phyloP scores from a whole-genome alignment of 2,797 vertebrate species.

The Chromobotia macracanthus region DNA sequence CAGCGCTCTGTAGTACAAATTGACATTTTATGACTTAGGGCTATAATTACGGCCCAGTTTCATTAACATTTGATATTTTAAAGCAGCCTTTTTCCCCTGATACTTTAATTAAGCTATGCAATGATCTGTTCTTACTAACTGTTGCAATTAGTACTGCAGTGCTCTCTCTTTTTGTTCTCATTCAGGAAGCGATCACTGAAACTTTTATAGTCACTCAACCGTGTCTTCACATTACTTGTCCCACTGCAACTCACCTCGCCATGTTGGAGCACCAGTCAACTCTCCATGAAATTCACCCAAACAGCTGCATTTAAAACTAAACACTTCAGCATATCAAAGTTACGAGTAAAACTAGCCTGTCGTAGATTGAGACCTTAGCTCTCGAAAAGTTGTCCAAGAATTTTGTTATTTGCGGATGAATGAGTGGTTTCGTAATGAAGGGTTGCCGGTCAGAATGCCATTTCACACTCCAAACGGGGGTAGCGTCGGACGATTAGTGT shows the following conservation, averaged over 20 bases:
- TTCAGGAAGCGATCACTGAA: not conserved
- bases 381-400: slow-evolving; percentile 37
- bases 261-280: not conserved
- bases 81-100: not conserved
- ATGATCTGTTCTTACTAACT: not conserved
- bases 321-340: not conserved
- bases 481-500: slow-evolving; percentile 56
- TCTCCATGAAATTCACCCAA: not conserved
- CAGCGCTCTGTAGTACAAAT: not conserved
- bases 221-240: not conserved
- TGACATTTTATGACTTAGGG: slow-evolving; percentile 12
- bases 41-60: not conserved
- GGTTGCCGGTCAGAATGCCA: slow-evolving; percentile 47
- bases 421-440: slow-evolving; percentile 51
- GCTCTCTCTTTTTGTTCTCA: not conserved
- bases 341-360: not conserved
- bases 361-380: slow-evolving; percentile 4
- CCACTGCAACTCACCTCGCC: not conserved
- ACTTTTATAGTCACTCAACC: not conserved
- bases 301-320: not conserved
- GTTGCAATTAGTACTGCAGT: not conserved
- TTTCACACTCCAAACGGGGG: slow-evolving; percentile 53
- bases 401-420: slow-evolving; percentile 22
- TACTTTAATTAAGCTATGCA: not conserved
- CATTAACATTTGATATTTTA: not conserved